These are phyloP conservation scores for Argyresthia goedartella DNA, from an alignment of 2,888 invertebrate species.

Conservation along the genomic window DNA sequence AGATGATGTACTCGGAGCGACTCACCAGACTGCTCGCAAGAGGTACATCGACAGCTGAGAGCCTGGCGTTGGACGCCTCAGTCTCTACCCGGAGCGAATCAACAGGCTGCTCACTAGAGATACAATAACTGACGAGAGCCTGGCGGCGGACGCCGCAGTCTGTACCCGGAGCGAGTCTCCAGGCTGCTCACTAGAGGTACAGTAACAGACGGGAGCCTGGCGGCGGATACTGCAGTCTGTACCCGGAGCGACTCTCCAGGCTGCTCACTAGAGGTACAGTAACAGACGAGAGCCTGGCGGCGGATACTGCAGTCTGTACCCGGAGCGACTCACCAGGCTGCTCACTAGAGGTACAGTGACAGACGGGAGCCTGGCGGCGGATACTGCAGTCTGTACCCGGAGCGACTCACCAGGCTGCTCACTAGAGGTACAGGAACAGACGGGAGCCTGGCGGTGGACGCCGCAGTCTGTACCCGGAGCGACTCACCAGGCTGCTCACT, in stretches of 20 bases:
- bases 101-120: constrained; percentile 76
- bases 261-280: background rate
- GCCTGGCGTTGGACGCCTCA: constrained; percentile 49
- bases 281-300: constrained; percentile 72
- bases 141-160: too few species aligned
- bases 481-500: constrained; percentile 75
- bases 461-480: constrained; percentile 78
- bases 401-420: background rate
- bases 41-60: too few species aligned
- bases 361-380: too few species aligned
- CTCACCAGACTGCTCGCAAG: constrained; percentile 75
- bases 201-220: too few species aligned
- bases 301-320: constrained; percentile 78
- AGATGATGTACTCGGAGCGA: constrained; percentile 76
- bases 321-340: constrained; percentile 76
- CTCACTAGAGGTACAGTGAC: constrained; percentile 73
- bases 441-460: too few species aligned
- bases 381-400: background rate
- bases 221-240: constrained; percentile 78
- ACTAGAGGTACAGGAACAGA: too few species aligned
- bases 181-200: background rate
- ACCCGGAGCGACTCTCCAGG: constrained; percentile 73
- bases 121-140: too few species aligned
- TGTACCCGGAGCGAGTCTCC: background rate
- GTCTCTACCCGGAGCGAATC: constrained; percentile 76